Conservation (phyloP, 2,888 invertebrate genomes). For the Philaethria dido region DNA sequence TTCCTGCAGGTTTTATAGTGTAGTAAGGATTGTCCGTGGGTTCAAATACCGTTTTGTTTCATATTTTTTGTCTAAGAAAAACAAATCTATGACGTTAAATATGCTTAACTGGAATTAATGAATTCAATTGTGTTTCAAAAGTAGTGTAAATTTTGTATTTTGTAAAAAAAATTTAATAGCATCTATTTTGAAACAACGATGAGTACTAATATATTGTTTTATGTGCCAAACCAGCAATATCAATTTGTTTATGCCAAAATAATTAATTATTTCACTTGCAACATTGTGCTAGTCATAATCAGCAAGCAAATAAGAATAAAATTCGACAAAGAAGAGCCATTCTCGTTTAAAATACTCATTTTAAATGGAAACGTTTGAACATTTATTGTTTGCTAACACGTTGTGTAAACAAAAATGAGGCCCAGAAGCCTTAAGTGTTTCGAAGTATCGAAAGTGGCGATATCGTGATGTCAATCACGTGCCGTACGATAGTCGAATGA, state of each 20-base stretch:
- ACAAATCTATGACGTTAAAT: too few relatives aligned
- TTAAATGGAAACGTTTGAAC: slow-evolving; percentile 11
- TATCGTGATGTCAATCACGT: slow-evolving; percentile 41
- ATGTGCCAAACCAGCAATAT: not conserved
- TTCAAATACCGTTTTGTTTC: too few relatives aligned
- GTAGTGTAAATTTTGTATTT: not conserved
- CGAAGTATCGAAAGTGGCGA: slow-evolving; percentile 36
- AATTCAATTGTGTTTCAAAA: not conserved
- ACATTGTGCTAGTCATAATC: not conserved
- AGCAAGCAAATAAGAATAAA: not conserved
- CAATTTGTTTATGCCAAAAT: not conserved
- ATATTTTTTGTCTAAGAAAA: too few relatives aligned
- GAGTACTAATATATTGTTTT: not conserved
- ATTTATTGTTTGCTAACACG: slow-evolving; percentile 16
- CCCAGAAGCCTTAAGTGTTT: slow-evolving; percentile 32
- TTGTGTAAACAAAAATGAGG: slow-evolving; percentile 32
- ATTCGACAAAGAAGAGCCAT: not conserved
- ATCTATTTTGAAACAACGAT: not conserved
- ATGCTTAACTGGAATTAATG: too few relatives aligned
- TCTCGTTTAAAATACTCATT: not conserved
- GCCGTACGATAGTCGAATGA: slow-evolving; percentile 32
- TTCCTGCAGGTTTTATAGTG: too few relatives aligned
- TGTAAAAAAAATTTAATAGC: too few relatives aligned
- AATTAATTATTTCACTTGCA: not conserved
- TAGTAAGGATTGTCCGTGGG: too few relatives aligned